A percentile compares a stretch with the other conserved stretches of the same genome.
Conservation (phyloP, 2,888 invertebrate species). For the Synergus japonicus region DNA sequence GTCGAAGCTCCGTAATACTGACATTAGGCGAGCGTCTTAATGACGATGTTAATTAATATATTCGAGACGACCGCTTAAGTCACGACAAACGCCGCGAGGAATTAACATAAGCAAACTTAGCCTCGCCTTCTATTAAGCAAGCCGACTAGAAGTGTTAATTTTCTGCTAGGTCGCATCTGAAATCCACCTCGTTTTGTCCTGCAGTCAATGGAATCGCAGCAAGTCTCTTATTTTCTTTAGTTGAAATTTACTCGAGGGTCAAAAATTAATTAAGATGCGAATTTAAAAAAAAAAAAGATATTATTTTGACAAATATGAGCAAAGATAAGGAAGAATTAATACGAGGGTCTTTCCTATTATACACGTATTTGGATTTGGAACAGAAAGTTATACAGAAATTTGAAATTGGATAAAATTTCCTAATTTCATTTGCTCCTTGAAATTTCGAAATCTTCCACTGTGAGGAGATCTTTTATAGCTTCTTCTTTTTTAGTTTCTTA, state of each 20-base stretch:
- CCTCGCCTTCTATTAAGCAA: slow-evolving; percentile 61
- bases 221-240: slow-evolving; percentile 16
- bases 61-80: slow-evolving; percentile 66
- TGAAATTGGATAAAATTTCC: too few species aligned
- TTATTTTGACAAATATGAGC: slow-evolving; percentile 70
- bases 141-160: slow-evolving; percentile 74
- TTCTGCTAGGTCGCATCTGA: slow-evolving; percentile 54
- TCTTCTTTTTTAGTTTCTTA: neutral
- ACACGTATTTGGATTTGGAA: too few species aligned
- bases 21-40: slow-evolving; percentile 61
- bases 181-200: slow-evolving; percentile 1
- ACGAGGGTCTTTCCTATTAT: too few species aligned
- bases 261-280: neutral
- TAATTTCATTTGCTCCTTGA: too few species aligned
- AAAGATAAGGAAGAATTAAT: slow-evolving; percentile 45
- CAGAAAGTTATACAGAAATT: slow-evolving; percentile 51
- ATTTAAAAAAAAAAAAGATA: slow-evolving; percentile 66
- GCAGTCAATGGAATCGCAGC: slow-evolving; percentile 27
- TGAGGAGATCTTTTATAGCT: neutral
- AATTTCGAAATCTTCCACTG: too few species aligned
- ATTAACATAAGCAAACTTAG: slow-evolving; percentile 75
- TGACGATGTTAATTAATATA: slow-evolving; percentile 77
- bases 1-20: slow-evolving; percentile 18
- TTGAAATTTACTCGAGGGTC: slow-evolving; percentile 9
- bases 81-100: slow-evolving; percentile 60